Evolutionary conservation across 2,888 invertebrate genomes (phyloP).

Genomic region (Leucania comma): DNA sequence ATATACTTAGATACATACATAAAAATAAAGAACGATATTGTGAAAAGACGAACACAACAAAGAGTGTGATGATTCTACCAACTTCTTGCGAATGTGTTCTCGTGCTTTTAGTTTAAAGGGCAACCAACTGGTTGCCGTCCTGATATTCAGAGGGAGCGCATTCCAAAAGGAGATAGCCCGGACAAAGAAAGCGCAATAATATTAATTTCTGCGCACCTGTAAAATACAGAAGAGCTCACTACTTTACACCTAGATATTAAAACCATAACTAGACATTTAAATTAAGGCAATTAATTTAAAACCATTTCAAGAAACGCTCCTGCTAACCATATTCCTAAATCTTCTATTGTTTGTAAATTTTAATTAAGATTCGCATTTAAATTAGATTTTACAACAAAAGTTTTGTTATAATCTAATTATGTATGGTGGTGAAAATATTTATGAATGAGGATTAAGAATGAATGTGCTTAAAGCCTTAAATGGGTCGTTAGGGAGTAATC

Average conservation of each 20-base stretch:
- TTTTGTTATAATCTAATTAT: slow-evolving; percentile 45
- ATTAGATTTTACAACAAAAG: slow-evolving; percentile 53
- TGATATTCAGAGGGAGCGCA: too few species aligned
- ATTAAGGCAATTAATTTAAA: slow-evolving; percentile 45
- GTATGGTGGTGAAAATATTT: slow-evolving; percentile 17
- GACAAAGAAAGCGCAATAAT: too few species aligned
- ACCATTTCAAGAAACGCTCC: slow-evolving; percentile 31
- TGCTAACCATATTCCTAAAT: slow-evolving; percentile 24
- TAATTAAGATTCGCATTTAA: slow-evolving; percentile 48
- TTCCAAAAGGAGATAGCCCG: too few species aligned
- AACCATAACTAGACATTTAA: slow-evolving; percentile 32
- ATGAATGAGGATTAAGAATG: slow-evolving; percentile 17
- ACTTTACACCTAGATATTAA: background rate
- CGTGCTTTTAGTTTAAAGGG: too few species aligned
- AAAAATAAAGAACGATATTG: too few species aligned
- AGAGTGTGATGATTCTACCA: too few species aligned
- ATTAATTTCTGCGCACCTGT: too few species aligned
- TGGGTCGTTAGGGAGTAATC: slow-evolving; percentile 11
- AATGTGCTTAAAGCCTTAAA: slow-evolving; percentile 22
- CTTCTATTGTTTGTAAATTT: slow-evolving; percentile 54
- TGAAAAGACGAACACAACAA: too few species aligned
- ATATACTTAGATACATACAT: too few species aligned
- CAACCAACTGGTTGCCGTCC: too few species aligned
- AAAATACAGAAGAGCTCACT: too few species aligned
- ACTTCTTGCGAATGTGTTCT: too few species aligned